A percentile compares a stretch with the other conserved stretches of the same genome.
phyloP scores from a whole-genome alignment of 2,888 invertebrate genomes.

The Aphodius granarius region DNA sequence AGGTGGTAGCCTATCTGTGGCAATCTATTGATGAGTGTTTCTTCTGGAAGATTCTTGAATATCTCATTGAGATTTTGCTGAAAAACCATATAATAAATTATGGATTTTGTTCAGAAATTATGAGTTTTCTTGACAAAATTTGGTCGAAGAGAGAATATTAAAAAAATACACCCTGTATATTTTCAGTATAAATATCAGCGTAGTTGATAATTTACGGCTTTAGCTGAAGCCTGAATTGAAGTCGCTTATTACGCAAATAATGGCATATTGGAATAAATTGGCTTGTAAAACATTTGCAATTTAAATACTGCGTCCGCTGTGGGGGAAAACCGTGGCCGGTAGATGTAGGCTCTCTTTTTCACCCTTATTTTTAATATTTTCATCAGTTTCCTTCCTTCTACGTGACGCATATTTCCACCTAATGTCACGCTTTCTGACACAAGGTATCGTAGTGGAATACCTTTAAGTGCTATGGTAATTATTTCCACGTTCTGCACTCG shows the following conservation, averaged over 20 bases:
- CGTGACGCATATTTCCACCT: slow-evolving; percentile 10
- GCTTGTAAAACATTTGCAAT: slow-evolving; percentile 16
- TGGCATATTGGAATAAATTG: slow-evolving; percentile 13
- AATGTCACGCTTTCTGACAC: slow-evolving; percentile 4
- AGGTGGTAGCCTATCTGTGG: slow-evolving; percentile 53
- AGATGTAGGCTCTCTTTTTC: not conserved
- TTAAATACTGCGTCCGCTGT: slow-evolving; percentile 9
- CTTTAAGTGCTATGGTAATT: slow-evolving; percentile 5
- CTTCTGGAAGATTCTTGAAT: slow-evolving; percentile 40
- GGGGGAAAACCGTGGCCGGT: not conserved
- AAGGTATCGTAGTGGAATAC: not conserved
- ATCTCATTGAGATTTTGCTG: slow-evolving; percentile 45
- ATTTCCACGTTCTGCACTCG: no score
- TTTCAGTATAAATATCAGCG: not conserved
- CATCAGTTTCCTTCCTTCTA: slow-evolving; percentile 16
- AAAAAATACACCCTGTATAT: not conserved
- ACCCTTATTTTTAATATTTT: slow-evolving; percentile 11
- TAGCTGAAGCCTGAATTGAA: not conserved
- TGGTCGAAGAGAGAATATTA: no score
- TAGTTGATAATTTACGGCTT: not conserved
- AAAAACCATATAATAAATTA: no score
- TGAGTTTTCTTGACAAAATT: no score
- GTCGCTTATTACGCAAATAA: slow-evolving; percentile 6
- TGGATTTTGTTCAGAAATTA: no score
- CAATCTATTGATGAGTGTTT: slow-evolving; percentile 50